Evolutionary conservation across 2,113 vertebrate species (phyloP).

Genomic region (Puffinus mauretanicus): DNA sequence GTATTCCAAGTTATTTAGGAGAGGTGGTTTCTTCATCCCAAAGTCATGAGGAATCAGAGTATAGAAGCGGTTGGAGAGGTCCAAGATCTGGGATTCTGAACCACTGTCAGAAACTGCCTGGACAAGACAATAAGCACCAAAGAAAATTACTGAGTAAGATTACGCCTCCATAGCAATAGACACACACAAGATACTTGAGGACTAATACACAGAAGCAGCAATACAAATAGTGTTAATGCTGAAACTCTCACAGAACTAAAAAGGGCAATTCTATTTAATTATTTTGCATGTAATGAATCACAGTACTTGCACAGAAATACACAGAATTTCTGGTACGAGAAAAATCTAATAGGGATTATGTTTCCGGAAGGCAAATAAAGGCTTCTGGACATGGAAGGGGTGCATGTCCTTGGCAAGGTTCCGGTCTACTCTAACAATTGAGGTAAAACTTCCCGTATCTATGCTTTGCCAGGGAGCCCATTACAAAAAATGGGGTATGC

Average conservation of each 20-base stretch:
- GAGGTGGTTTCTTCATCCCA: constrained; percentile 97
- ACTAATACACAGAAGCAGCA: background rate
- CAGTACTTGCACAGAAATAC: background rate
- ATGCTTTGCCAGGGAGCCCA: background rate
- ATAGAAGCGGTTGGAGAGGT: constrained; percentile 97
- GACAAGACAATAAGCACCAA: background rate
- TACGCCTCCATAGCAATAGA: background rate
- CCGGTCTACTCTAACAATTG: background rate
- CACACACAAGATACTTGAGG: background rate
- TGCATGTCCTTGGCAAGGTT: background rate
- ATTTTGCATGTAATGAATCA: background rate
- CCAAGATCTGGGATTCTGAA: constrained; percentile 87
- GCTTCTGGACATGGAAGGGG: background rate
- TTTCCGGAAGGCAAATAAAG: background rate
- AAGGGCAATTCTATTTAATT: background rate
- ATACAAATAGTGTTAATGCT: background rate
- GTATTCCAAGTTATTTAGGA: constrained; percentile 88
- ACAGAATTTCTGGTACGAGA: background rate
- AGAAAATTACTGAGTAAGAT: background rate
- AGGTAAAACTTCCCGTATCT: background rate
- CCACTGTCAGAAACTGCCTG: constrained; percentile 86
- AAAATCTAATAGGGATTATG: background rate
- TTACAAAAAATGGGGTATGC: background rate
- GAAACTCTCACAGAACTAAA: background rate
- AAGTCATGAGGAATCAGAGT: constrained; percentile 98